Evolutionary conservation across 2,888 invertebrate genomes (phyloP).

Genomic region (Perizoma affinitatum): DNA sequence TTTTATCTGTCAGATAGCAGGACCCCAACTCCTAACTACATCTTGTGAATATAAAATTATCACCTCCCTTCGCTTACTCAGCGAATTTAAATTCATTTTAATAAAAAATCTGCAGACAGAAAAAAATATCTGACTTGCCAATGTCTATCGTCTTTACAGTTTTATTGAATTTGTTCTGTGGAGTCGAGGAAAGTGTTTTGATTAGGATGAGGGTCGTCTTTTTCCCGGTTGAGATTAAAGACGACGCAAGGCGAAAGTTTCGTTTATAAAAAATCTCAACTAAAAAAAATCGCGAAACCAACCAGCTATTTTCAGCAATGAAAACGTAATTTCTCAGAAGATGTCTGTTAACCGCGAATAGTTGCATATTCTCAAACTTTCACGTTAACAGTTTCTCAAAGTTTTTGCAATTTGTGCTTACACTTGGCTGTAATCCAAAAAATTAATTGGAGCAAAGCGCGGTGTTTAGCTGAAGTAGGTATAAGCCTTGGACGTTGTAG

Average conservation of each 20-base stretch:
- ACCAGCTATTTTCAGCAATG: too few species aligned
- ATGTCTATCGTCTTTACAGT: constrained; percentile 54
- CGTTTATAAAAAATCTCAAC: too few species aligned
- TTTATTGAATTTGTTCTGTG: constrained; percentile 58
- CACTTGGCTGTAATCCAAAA: constrained; percentile 75
- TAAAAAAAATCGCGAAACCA: too few species aligned
- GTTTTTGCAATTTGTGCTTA: constrained; percentile 39
- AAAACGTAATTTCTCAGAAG: neutral
- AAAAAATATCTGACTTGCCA: constrained; percentile 59
- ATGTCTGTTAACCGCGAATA: neutral
- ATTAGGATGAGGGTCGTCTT: constrained; percentile 9
- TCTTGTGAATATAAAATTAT: constrained; percentile 76
- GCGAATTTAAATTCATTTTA: constrained; percentile 76
- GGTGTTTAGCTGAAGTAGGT: constrained; percentile 44
- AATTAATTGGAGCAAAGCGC: constrained; percentile 72
- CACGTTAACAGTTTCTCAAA: constrained; percentile 30
- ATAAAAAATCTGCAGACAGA: constrained; percentile 60
- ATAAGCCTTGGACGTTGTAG: neutral
- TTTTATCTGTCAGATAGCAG: constrained; percentile 23
- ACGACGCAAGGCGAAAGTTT: too few species aligned
- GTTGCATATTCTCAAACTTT: constrained; percentile 20
- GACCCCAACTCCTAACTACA: constrained; percentile 27
- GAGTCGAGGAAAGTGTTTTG: constrained; percentile 27
- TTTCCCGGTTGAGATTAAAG: neutral
- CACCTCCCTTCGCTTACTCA: constrained; percentile 64